Evolutionary conservation across 2,113 vertebrate genomes (phyloP), one percentile per base, ranked within the genome.

Genomic region (Indri indri): DNA sequence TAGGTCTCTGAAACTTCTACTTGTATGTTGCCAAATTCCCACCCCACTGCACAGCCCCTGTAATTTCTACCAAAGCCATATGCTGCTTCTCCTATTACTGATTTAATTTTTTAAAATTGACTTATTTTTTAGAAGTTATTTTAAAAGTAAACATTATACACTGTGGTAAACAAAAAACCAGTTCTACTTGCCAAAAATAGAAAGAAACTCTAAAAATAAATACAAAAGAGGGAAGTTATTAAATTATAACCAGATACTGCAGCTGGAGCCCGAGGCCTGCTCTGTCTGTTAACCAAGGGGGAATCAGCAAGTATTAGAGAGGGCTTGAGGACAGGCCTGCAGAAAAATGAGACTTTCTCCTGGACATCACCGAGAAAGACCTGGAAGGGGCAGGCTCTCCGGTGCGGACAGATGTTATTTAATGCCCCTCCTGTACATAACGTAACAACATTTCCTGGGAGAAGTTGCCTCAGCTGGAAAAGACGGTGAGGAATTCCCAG

Each of bases 151-250:
- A 96, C 8, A 52, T 91, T 91, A 91, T 65, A 91, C 57, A 91
- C 25, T 42, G 63, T 34, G 37, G 91, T 87, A 97, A 93, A 91
- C 27, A 96, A 89, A 94, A 94, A 96, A 85, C 34, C 85, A 97
- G 87, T 74, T 95, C 65, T 65, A 76, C 42, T 77, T 86, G 95
- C 96, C 92, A 71, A 82, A 97, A 96, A 97, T 90, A 97, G 96
- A 97, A 94, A 94, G 81, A 93, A 79, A 88, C 17, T 80, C 96
- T 95, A 97, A 98, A 97, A 97, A 97, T 96, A 97, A 95, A 97
- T 88, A 40, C 11, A 61, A 88, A 83, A 50, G 90, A 88, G 86
- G 89, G 83, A 97, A 97, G 70, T 80, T 80, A 95, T 90, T 81
- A 91, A 97, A 97, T 96, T 90, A 97, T 93, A 97, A 97, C 95